Conservation (phyloP, 1,140 invertebrate species). For the Ceratoteleas bidentatus region DNA sequence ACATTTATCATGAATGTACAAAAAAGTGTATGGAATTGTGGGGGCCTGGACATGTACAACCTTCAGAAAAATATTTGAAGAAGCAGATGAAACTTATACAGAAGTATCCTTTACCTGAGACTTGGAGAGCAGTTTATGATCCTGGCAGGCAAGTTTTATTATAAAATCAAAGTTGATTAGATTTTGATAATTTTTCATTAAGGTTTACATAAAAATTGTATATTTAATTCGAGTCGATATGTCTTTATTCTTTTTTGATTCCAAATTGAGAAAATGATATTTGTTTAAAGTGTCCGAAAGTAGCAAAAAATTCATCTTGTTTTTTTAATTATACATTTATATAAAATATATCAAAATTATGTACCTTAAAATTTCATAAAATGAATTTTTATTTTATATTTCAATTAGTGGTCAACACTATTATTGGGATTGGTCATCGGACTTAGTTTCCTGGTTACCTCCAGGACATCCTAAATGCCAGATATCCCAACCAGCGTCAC, state of each 20-base stretch:
- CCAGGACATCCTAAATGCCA: conserved; percentile 94
- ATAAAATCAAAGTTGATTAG: too few relatives aligned
- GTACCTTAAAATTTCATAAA: too few relatives aligned
- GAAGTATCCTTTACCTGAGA: conserved; percentile 94
- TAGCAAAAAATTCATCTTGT: too few relatives aligned
- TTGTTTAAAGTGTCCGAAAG: too few relatives aligned
- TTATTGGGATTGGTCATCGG: conserved; percentile 96
- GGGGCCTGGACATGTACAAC: conserved; percentile 88
- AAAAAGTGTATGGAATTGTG: conserved; percentile 94
- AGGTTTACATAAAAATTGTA: too few relatives aligned
- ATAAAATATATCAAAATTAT: too few relatives aligned
- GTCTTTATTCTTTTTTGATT: too few relatives aligned
- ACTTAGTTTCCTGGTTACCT: conserved; percentile 96
- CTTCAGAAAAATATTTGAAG: conserved; percentile 88
- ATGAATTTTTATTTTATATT: conserved; percentile 27
- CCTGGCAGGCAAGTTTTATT: conserved; percentile 86
- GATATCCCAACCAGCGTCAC: conserved; percentile 90
- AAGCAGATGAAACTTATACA: conserved; percentile 89
- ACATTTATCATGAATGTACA: conserved; percentile 96
- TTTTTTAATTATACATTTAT: too few relatives aligned
- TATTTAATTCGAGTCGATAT: too few relatives aligned
- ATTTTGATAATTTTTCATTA: too few relatives aligned
- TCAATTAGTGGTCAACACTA: conserved; percentile 90
- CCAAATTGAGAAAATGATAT: too few relatives aligned
- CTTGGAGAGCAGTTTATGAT: conserved; percentile 97